A percentile compares a stretch with the other conserved stretches of the same genome.
phyloP scores from a whole-genome alignment of 2,113 vertebrate species.

The Typhlomys cinereus region DNA sequence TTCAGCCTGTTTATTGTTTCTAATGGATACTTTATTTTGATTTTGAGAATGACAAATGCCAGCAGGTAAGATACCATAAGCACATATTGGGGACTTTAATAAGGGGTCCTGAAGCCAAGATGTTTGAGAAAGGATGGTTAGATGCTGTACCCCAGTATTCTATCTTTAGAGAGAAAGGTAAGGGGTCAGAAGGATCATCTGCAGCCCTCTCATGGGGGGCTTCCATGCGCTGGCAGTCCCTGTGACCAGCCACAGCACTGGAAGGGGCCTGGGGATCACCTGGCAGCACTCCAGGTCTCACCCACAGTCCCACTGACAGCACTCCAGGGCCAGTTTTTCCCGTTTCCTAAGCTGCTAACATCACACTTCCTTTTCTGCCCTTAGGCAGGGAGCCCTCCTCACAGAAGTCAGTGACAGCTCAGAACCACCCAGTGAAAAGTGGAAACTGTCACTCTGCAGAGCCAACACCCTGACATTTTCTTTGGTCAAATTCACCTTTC shows the following conservation, averaged over 20 bases:
- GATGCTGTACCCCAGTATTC: background rate
- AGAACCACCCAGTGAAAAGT: background rate
- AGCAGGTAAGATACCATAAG: background rate
- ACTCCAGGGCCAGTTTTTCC: conserved; percentile 37
- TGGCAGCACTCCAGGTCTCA: background rate
- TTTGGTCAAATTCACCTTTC: background rate
- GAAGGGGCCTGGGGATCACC: background rate
- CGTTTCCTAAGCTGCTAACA: background rate
- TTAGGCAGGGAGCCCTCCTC: background rate
- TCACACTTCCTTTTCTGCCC: background rate
- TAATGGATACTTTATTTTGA: background rate
- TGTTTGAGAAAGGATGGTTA: background rate
- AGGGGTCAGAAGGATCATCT: background rate
- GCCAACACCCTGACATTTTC: background rate
- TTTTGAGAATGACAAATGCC: background rate
- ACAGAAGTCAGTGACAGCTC: background rate
- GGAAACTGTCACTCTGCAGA: background rate
- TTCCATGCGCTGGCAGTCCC: background rate
- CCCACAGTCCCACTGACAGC: background rate
- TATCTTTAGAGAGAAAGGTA: background rate
- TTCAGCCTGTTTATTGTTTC: background rate
- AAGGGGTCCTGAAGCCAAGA: background rate
- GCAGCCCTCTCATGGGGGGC: background rate
- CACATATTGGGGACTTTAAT: background rate
- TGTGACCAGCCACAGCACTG: background rate